Conservation (phyloP, 2,113 vertebrate genomes). For the Todiramphus saurophagus region DNA sequence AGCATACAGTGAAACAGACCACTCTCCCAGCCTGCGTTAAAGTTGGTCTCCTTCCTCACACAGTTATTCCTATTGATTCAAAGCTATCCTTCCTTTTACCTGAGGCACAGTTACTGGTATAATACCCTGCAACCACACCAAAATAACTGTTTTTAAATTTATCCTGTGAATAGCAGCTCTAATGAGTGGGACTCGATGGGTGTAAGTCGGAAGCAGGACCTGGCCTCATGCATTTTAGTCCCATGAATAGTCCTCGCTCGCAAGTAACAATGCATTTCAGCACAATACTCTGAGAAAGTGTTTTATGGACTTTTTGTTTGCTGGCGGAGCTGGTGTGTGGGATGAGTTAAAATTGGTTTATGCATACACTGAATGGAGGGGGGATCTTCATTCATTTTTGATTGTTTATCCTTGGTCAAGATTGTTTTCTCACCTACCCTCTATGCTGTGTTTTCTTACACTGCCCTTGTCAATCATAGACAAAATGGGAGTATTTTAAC, state of each 20-base stretch:
- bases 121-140: background rate
- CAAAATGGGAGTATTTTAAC: background rate
- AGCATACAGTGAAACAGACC: fast-evolving
- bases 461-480: background rate
- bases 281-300: background rate
- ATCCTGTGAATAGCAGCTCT: background rate
- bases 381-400: background rate
- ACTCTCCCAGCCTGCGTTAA: background rate
- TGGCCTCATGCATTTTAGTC: background rate
- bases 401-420: background rate
- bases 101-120: background rate
- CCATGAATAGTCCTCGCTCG: background rate
- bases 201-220: background rate
- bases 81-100: background rate
- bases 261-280: background rate
- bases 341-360: background rate
- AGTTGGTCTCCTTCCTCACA: background rate
- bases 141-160: background rate
- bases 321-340: background rate
- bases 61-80: background rate
- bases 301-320: background rate
- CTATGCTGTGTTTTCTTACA: background rate
- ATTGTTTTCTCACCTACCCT: background rate
- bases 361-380: background rate
- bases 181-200: background rate